A percentile compares a stretch with the other conserved stretches of the same genome.
Evolutionary conservation across 2,888 invertebrate genomes (phyloP).

Genomic region (Drosophila fungiperda): DNA sequence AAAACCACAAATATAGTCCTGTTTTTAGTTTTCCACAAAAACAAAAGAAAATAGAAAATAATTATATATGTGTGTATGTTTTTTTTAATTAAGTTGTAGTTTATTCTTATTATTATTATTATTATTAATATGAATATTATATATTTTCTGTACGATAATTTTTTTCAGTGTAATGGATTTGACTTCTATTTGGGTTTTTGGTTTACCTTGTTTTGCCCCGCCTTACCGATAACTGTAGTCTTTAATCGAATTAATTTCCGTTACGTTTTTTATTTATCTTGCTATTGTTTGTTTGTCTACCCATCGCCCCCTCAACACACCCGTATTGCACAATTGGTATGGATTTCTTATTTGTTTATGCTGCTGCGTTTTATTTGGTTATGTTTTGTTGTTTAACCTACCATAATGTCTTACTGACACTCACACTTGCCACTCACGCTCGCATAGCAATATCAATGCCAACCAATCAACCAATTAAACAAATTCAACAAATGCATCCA

Average conservation of each 20-base stretch:
- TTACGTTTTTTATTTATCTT: not conserved
- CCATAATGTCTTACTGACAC: slow-evolving; percentile 11
- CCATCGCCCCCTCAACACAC: slow-evolving; percentile 4
- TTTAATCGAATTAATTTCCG: slow-evolving; percentile 11
- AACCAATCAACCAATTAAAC: slow-evolving; percentile 11
- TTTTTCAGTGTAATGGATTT: slow-evolving; percentile 10
- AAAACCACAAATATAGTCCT: slow-evolving; percentile 9
- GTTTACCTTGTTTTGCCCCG: slow-evolving; percentile 34
- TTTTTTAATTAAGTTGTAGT: not conserved
- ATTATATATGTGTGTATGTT: not conserved
- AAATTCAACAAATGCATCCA: slow-evolving; percentile 40
- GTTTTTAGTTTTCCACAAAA: slow-evolving; percentile 10
- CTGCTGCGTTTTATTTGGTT: slow-evolving; percentile 21
- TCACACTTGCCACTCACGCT: not conserved
- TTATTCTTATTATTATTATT: slow-evolving; percentile 13
- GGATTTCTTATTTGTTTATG: slow-evolving; percentile 8
- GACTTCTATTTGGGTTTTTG: slow-evolving; percentile 32
- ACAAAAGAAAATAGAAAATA: not conserved
- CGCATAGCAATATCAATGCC: slow-evolving; percentile 18
- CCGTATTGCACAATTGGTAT: slow-evolving; percentile 7
- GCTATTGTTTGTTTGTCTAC: not conserved
- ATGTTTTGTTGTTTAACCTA: slow-evolving; percentile 3
- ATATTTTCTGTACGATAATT: not conserved
- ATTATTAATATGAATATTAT: slow-evolving; percentile 10
- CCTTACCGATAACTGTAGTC: slow-evolving; percentile 15